Base-by-base conservation (phyloP, 92 coral and sea anemone genomes). In the Nematostella vectensis region DNA sequence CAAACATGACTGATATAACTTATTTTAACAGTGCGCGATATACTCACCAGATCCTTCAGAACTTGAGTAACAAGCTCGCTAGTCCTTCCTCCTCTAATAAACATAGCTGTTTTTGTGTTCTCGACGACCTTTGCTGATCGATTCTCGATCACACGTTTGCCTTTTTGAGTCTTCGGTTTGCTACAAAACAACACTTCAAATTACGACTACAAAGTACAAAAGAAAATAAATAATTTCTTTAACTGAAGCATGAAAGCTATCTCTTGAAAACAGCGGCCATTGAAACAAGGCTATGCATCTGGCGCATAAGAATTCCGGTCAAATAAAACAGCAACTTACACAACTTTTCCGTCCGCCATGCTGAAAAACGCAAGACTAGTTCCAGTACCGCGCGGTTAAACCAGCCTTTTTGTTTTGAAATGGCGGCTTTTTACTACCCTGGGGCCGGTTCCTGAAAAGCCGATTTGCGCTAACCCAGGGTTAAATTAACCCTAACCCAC, bases 51-150 rank as follows among this genome's bases (percentile, higher is more conserved):
- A 55, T 91, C 98, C 56, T 91, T 91, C 62, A 91, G 25, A 38
- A 93, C 70, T 65, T 86, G 95, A 2, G 96, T 91, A 0, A 91
- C 96, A 6, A 68, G 47, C 48, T 91, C 96, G 52, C 98, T 91
- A 9, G 98, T 91, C 50, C 68, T 68, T 70, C 98, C 98, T 22
- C 98, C 98, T 2, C 98, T 91, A 8, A 91, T 68, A 48, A 91
- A 82, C 85, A 91, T 31, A 23, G 96, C 87, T 39, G 70, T 55
- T 66, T 91, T 91, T 16, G 88, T 82, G 63, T 91, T 91, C 57
- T 91, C 98, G 3, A 87, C 62, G 15, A 56, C 44, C 20, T 87
- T 88, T 0, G 93, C 78, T 0, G 77, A 75, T 36, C 77, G 80
- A 12, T 49, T 64, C 3, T 78, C 96, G 16, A 87, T n/a, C 29